These are phyloP conservation scores for Neodiprion fabricii DNA, from an alignment of 1,140 invertebrate genomes.

Conservation along the genomic window DNA sequence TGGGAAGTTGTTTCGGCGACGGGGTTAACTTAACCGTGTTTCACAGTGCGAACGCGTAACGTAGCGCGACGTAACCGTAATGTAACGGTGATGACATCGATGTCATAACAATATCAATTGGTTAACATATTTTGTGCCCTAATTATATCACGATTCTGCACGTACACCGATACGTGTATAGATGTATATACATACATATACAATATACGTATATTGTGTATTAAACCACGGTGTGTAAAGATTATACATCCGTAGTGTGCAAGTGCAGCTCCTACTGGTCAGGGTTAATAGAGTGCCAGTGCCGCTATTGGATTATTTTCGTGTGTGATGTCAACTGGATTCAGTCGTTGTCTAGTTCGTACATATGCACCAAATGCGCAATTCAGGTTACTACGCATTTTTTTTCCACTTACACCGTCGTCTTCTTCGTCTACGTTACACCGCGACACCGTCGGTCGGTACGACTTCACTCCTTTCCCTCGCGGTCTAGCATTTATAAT, in stretches of 20 bases:
- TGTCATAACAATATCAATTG: constrained; percentile 40
- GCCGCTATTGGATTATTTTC: constrained; percentile 19
- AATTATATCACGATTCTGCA: not conserved
- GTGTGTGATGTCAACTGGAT: constrained; percentile 49
- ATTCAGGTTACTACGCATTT: constrained; percentile 41
- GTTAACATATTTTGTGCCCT: constrained; percentile 19
- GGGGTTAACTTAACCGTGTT: constrained; percentile 47
- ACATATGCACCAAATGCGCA: constrained; percentile 47
- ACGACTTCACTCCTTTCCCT: too few species aligned
- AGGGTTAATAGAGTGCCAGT: constrained; percentile 11
- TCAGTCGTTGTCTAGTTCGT: constrained; percentile 39
- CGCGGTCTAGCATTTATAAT: too few species aligned
- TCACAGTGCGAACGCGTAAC: constrained; percentile 26
- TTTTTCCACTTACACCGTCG: not conserved
- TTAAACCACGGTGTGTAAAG: not conserved
- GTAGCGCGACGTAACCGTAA: constrained; percentile 11
- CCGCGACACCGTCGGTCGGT: too few species aligned
- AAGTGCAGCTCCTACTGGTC: constrained; percentile 5
- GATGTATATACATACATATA: not conserved
- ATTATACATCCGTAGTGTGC: not conserved
- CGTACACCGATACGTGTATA: too few species aligned
- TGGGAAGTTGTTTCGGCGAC: constrained; percentile 22
- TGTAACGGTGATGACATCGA: constrained; percentile 39
- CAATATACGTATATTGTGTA: not conserved
- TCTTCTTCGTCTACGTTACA: not conserved